phyloP scores from a whole-genome alignment of 2,888 invertebrate species.

The Brachypalpus laphriformis region DNA sequence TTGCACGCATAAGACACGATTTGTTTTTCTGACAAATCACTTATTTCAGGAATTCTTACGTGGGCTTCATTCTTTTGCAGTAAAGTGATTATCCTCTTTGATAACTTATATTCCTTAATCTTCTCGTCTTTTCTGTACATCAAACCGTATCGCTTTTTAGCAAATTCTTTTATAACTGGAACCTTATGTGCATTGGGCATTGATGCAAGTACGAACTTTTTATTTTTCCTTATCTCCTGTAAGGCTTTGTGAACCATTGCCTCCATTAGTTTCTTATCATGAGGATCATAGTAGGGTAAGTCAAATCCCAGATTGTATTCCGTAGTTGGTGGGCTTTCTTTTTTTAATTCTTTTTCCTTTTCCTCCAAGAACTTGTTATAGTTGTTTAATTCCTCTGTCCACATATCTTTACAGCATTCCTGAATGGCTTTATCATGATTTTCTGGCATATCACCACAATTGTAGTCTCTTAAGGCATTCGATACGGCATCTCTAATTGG shows the following conservation, averaged over 20 bases:
- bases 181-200: constrained; percentile 78
- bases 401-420: no score
- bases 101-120: constrained; percentile 36
- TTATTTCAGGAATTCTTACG: constrained; percentile 70
- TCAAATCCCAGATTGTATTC: no score
- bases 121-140: constrained; percentile 75
- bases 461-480: no score
- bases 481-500: no score
- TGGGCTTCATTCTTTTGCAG: constrained; percentile 55
- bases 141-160: constrained; percentile 78
- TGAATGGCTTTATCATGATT: no score
- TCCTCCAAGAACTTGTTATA: no score
- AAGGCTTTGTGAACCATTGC: constrained; percentile 76
- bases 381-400: no score
- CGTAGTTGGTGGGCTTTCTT: no score
- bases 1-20: constrained; percentile 74
- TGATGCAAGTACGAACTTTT: constrained; percentile 77
- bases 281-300: constrained; percentile 75
- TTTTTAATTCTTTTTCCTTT: no score
- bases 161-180: constrained; percentile 79
- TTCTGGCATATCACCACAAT: no score
- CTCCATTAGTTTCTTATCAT: constrained; percentile 76
- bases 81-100: constrained; percentile 73
- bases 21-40: constrained; percentile 68
- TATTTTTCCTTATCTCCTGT: constrained; percentile 61